Evolutionary conservation across 2,113 vertebrate species (phyloP), one percentile per base, ranked within the genome.

Genomic region (Tor tambroides): DNA sequence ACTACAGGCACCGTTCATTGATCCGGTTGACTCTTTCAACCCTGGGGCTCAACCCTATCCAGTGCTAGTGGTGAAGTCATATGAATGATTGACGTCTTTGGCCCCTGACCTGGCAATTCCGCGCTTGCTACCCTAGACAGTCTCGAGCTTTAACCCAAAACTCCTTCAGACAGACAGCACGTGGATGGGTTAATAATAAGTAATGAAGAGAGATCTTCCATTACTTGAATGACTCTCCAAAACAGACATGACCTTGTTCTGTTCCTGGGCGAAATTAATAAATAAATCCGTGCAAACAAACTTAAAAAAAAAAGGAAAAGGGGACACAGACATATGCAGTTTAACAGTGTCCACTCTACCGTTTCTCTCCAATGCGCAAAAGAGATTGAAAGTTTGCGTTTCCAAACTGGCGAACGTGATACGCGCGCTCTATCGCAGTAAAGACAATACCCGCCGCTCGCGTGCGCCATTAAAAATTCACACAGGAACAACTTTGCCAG

Each of bases 401-500:
- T 94, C 93, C 92, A 92, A 91, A 87, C 28, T 84, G 91, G 90
- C 63, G 91, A 95, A 95, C 74, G 92, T 91, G 95, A 95, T 94
- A 91, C 93, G 85, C 91, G 89, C 90, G 92, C 63, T 30, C 81
- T 23, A 93, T 91, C 91, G 89, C 78, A 89, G 93, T 92, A 91
- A 93, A 87, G 92, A 93, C 94, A 91, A 94, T 93, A 93, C 43
- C 93, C 91, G 88, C 87, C 88, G 91, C 91, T 91, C 86, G 92
- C 89, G 90, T 89, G 92, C 67, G 43, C 71, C 93, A 95, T 95
- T 41, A 95, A 96, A 95, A 91, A 95, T 96, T 95, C 91, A 96
- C 92, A 90, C 91, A 93, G 94, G 93, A 94, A 94, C 94, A 92
- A 92, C 90, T 92, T 82, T 79, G 91, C 88, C 84, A 86, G 90